phyloP scores from a whole-genome alignment of 2,113 vertebrate species.

The Phasianus colchicus region DNA sequence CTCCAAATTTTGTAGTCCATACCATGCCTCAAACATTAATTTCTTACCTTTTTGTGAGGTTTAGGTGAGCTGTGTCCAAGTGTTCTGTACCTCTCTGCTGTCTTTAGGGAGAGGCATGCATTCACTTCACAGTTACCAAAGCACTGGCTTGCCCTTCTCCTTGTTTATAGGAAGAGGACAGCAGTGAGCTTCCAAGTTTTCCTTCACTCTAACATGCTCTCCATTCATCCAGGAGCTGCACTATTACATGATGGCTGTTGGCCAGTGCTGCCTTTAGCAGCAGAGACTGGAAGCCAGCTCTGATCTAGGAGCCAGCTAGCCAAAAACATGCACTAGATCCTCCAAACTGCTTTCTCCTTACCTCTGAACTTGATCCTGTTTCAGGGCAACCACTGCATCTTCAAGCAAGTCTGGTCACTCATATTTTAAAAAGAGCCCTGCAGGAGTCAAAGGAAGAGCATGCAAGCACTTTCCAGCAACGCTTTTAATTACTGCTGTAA shows the following conservation, averaged over 20 bases:
- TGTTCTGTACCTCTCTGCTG: neutral
- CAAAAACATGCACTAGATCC: neutral
- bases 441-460: neutral
- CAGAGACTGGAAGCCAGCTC: neutral
- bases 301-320: neutral
- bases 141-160: neutral
- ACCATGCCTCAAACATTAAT: neutral
- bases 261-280: neutral
- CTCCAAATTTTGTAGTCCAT: neutral
- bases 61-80: neutral
- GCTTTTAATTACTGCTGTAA: neutral
- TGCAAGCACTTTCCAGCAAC: neutral
- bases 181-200: neutral
- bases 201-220: neutral
- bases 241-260: rapidly evolving
- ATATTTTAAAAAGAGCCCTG: neutral
- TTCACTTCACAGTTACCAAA: neutral
- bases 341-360: neutral
- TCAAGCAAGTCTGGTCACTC: neutral
- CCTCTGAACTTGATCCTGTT: neutral
- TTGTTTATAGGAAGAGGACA: neutral
- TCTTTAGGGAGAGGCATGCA: neutral
- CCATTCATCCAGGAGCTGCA: neutral
- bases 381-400: neutral
- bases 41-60: neutral